Evolutionary conservation across 2,797 vertebrate species (phyloP), one percentile per base, ranked within the genome.

Genomic region (Pygocentrus nattereri): DNA sequence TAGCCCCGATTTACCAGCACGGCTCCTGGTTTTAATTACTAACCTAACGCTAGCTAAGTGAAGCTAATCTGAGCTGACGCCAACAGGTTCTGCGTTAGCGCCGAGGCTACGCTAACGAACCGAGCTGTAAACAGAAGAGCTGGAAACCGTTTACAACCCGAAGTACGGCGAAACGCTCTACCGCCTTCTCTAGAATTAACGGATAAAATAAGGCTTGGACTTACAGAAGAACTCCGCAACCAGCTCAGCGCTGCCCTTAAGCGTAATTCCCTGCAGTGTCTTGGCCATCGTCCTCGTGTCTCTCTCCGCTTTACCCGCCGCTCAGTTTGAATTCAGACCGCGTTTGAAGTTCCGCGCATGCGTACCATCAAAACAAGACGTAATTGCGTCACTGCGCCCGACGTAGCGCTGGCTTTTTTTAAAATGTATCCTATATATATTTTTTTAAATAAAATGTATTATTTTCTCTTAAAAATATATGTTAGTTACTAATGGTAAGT

Each of bases 151-250:
- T n/a, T n/a, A n/a, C n/a, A n/a, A n/a, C 13, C 56, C 25, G 11
- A 23, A 11, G n/a, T 16, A 44, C 65, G 38, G 21, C 38, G 21
- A 65, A 15, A 5, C 12, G 61, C 30, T 16, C 8, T 38, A 0
- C 1, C 5, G 1, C 12, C 23, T 11, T 11, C 67, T 30, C 6
- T 1, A 2, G 47, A 30, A 65, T 12, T 5, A 30, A 38, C 4
- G 10, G 52, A n/a, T 30, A 3, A 52, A 30, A 3, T 1, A 44
- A 44, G 12, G 41, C 1, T 0, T 44, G 0, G 11, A 91, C 97
- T 96, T 83, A 98, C 97, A 97, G 87, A 98, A 99, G 54, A 99
- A 99, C 86, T 99, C 96, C 0, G 97, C 96, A 16, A 98, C 97
- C 0, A 97, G 92, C 50, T 97, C 97, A 0, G 97, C 94, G 83